These are phyloP conservation scores for Sturmia bella DNA, from an alignment of 2,888 invertebrate species.

Conservation along the genomic window DNA sequence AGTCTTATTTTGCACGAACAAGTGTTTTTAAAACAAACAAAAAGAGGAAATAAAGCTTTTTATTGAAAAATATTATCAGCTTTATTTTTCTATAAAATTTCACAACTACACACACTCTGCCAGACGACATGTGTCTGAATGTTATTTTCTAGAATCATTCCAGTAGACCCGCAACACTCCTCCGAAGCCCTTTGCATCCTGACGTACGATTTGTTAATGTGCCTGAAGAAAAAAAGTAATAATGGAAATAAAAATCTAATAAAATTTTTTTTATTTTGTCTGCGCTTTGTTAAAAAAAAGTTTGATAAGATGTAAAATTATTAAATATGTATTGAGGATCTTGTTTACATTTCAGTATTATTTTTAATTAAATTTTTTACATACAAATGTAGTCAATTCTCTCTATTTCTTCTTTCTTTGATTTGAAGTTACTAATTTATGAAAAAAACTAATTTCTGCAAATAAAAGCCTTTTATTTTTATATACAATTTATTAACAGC, in stretches of 20 bases:
- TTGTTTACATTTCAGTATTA: too few species aligned
- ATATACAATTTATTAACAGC: too few species aligned
- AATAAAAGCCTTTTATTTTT: too few species aligned
- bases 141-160: constrained; percentile 61
- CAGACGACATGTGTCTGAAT: constrained; percentile 54
- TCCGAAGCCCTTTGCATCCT: constrained; percentile 10
- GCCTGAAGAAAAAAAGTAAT: not conserved
- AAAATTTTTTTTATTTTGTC: too few species aligned
- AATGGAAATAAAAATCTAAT: not conserved
- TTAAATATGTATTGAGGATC: too few species aligned
- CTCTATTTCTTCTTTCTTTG: too few species aligned
- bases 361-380: too few species aligned
- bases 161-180: constrained; percentile 29
- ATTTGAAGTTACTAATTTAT: too few species aligned
- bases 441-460: too few species aligned
- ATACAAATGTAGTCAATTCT: too few species aligned
- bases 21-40: constrained; percentile 26
- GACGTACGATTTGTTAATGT: constrained; percentile 28
- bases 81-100: constrained; percentile 9
- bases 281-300: too few species aligned
- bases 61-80: constrained; percentile 42
- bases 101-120: not conserved
- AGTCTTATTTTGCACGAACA: not conserved
- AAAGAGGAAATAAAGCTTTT: constrained; percentile 23
- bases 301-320: too few species aligned